A percentile compares a stretch with the other conserved stretches of the same genome.
These are phyloP conservation scores for Dryomyza anilis DNA, from an alignment of 2,888 invertebrate genomes.

Conservation along the genomic window DNA sequence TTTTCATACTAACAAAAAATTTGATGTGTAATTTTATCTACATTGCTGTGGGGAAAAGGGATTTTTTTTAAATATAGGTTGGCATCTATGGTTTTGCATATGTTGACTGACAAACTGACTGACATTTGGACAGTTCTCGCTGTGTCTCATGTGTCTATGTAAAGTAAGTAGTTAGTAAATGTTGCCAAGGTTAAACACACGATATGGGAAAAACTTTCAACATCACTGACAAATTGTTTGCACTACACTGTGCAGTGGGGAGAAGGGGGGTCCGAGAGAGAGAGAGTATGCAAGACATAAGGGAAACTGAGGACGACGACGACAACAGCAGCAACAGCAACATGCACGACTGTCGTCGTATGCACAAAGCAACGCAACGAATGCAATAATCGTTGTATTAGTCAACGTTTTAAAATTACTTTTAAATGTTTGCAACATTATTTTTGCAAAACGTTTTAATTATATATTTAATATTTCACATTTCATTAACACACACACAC, in stretches of 20 bases:
- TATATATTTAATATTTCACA: background rate
- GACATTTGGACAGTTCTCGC: slow-evolving; percentile 8
- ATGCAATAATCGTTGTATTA: background rate
- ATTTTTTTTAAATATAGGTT: too few relatives aligned
- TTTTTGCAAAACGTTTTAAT: background rate
- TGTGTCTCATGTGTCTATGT: background rate
- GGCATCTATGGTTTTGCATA: too few relatives aligned
- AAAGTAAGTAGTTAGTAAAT: background rate
- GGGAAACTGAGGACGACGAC: background rate
- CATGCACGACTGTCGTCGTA: too few relatives aligned
- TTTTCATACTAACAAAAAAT: too few relatives aligned
- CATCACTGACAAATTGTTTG: slow-evolving; percentile 12
- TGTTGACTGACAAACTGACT: background rate
- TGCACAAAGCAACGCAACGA: background rate
- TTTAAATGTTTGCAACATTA: background rate
- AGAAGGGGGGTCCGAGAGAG: too few relatives aligned
- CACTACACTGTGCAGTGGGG: too few relatives aligned
- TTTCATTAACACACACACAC: background rate
- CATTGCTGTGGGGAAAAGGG: too few relatives aligned
- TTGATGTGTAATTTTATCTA: too few relatives aligned
- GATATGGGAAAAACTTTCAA: slow-evolving; percentile 9
- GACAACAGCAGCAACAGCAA: background rate
- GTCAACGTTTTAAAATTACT: background rate
- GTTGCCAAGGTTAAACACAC: slow-evolving; percentile 17
- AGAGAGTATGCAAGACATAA: too few relatives aligned